Evolutionary conservation across 2,888 invertebrate genomes (phyloP), one percentile per base, ranked within the genome.

Genomic region (Neoaliturus tenellus): DNA sequence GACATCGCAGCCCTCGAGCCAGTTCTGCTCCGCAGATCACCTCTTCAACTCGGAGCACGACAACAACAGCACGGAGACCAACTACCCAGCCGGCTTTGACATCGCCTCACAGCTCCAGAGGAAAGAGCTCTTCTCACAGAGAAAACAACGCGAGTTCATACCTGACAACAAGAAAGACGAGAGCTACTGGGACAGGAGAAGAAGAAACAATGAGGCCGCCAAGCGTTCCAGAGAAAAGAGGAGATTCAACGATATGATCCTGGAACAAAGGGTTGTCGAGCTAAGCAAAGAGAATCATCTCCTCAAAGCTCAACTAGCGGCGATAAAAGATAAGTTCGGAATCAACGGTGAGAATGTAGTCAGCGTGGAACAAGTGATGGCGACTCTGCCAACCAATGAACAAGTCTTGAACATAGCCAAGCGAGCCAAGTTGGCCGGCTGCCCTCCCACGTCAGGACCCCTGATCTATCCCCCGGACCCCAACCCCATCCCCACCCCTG

Each of bases 141-240:
- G 98, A 88, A 98, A 98, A 90, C 98, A 98, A 89, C 93, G 99
- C 17, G 98, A 98, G 90, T 98, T 99, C 91, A 98, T 98, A 86
- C 98, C 98, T 0, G 98, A 98, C 90, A 97, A 94, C 91, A 98
- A 98, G 90, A 99, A 99, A 90, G 98, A 99, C 89, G 98, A 98
- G 89, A 97, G 96, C 89, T 99, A 99, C 91, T 99, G 99, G 99
- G 98, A 98, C 91, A 94, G 98, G 83, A 93, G 99, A 83, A 93
- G 98, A 86, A 94, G 98, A 85, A 99, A 99, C 91, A 99, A 99
- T 91, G 98, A 98, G 91, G 99, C 99, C 0, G 99, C 99, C 83
- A 98, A 99, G 90, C 92, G 98, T 67, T 98, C 98, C 6, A 94
- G 98, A n/a, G 98, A 99, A 90, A 99, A 99, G 91, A 94, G 98